These are phyloP conservation scores for Ommatoiulus sabulosus DNA, from an alignment of 2,888 invertebrate genomes.

Conservation along the genomic window DNA sequence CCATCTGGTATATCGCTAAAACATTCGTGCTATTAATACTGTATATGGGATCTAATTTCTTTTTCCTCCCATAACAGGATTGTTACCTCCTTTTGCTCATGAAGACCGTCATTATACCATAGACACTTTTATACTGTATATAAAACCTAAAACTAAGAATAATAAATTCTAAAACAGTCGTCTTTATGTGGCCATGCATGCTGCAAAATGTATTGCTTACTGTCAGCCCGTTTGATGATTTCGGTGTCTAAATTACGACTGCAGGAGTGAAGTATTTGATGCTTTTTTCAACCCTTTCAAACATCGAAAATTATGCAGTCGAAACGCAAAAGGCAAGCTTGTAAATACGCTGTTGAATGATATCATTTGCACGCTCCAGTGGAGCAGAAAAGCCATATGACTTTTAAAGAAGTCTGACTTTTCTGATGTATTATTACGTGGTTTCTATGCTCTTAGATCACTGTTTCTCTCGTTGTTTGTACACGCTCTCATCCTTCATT, in stretches of 20 bases:
- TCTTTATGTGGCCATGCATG: not conserved
- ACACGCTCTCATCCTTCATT: not conserved
- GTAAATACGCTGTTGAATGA: constrained; percentile 33
- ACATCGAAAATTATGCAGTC: not conserved
- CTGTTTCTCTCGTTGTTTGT: not conserved
- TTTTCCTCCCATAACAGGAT: too few species aligned
- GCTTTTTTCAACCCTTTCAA: not conserved
- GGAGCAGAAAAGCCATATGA: constrained; percentile 16
- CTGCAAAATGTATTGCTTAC: not conserved
- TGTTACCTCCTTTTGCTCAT: too few species aligned
- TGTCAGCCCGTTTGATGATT: not conserved
- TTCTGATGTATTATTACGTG: constrained; percentile 37
- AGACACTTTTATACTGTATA: not conserved
- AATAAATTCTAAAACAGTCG: not conserved
- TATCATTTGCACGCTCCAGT: constrained; percentile 24
- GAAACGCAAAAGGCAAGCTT: not conserved
- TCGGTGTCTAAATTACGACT: not conserved
- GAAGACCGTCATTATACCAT: not conserved
- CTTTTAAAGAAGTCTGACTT: constrained; percentile 43
- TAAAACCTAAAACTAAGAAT: not conserved
- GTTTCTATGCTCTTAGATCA: constrained; percentile 15
- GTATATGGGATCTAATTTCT: too few species aligned
- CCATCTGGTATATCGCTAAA: too few species aligned
- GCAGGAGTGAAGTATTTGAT: not conserved
- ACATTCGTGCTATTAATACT: too few species aligned